These are phyloP conservation scores for Sciurus niger DNA, from an alignment of 2,113 vertebrate genomes.

Conservation along the genomic window DNA sequence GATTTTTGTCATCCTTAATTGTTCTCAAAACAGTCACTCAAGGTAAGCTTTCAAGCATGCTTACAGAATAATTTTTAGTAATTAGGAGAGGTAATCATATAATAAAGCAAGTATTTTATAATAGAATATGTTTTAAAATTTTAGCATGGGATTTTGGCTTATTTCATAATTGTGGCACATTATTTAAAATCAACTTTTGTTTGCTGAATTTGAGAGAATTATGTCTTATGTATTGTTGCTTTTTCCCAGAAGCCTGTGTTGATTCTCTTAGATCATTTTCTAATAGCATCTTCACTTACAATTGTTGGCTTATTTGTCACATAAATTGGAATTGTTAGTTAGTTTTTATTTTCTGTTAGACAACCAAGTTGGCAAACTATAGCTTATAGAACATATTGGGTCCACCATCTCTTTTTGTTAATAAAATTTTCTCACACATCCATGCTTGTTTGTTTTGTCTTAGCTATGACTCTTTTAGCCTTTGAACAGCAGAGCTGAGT, in stretches of 20 bases:
- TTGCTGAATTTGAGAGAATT: not conserved
- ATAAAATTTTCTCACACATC: no score
- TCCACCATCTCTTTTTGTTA: no score
- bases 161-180: not conserved
- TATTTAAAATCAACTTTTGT: not conserved
- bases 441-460: no score
- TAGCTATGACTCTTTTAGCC: no score
- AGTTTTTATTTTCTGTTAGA: conserved; percentile 8
- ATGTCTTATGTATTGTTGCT: not conserved
- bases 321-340: not conserved
- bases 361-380: not conserved
- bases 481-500: no score
- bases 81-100: not conserved
- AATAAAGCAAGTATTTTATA: conserved; percentile 22
- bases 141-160: conserved; percentile 17
- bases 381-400: not conserved
- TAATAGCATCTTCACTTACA: not conserved
- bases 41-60: conserved; percentile 87
- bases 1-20: conserved; percentile 93
- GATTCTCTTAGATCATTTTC: not conserved
- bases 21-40: conserved; percentile 93
- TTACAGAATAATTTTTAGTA: not conserved
- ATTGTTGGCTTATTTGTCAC: not conserved
- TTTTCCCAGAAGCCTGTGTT: not conserved
- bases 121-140: conserved; percentile 17